Evolutionary conservation across 2,888 invertebrate genomes (phyloP), one percentile per base, ranked within the genome.

Genomic region (Dromius quadrimaculatus): DNA sequence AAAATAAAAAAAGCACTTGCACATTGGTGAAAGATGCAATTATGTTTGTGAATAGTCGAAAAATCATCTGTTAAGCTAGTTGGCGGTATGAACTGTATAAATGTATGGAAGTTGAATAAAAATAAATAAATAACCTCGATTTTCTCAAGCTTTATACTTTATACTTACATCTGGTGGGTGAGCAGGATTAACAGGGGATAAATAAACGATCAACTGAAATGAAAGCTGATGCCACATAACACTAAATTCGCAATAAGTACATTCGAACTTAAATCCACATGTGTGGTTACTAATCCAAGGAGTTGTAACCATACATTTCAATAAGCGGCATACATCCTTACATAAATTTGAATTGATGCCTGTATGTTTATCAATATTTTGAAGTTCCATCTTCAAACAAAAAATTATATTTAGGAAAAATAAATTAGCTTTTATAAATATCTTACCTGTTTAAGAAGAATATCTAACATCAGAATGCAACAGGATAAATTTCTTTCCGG

Each of bases 391-490:
- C 90, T 90, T 74, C 2, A 76, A 73, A 22, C 19, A 19, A 11
- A 71, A 45, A 19, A n/a, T n/a, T n/a, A n/a, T n/a, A n/a, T n/a
- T n/a, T n/a, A n/a, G n/a, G 2, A 47, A 47, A 17, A 22, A 1
- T 20, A 28, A 50, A 22, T 11, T 1, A 11, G 1, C 22, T 28
- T 11, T 22, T 41, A 19, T 19, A 6, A 45, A 20, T 47, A 5
- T 20, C 20, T 20, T 74, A 93, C 93, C 87, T 99, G 98, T 84
- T 97, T 97, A 9, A 98, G 84, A 54, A 97, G 84, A 75, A 98
- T 92, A 79, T 99, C 98, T 73, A 98, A 84, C 96, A 98, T 97
- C 36, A 98, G 87, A 74, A 98, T 95, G 80, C 96, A 98, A 79
- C 97, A 97, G 0, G 94, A 93, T n/a, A 97, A 85, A 81, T 95